phyloP scores from a whole-genome alignment of 2,113 vertebrate species.

The Platycercus adscitus region DNA sequence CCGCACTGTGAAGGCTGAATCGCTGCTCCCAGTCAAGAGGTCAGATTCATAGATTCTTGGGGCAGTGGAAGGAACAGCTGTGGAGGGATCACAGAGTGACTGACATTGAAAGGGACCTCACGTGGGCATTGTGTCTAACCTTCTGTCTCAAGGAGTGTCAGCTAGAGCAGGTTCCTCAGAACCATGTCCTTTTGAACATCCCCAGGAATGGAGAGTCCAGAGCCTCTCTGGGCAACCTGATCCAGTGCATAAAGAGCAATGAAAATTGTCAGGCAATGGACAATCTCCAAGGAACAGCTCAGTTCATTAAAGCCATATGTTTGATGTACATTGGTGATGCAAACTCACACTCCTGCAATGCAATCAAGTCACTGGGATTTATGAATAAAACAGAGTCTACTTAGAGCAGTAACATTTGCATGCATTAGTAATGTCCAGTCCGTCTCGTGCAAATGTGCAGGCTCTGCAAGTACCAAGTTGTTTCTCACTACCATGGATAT shows the following conservation, averaged over 20 bases:
- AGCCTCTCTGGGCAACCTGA: background rate
- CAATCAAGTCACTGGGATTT: background rate
- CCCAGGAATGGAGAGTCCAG: background rate
- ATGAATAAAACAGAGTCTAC: background rate
- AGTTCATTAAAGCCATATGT: background rate
- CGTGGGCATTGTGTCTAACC: background rate
- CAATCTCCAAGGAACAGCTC: background rate
- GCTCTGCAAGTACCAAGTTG: background rate
- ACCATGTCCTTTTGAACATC: background rate
- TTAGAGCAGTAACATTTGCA: background rate
- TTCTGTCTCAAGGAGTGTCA: background rate
- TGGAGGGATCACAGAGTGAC: background rate
- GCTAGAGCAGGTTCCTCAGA: background rate
- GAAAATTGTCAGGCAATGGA: background rate
- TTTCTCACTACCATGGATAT: background rate
- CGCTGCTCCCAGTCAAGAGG: constrained; percentile 14
- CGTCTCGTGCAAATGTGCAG: background rate
- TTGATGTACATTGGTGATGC: background rate
- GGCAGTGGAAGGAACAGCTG: constrained; percentile 59
- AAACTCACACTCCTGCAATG: background rate
- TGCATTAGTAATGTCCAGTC: background rate
- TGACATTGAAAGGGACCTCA: background rate
- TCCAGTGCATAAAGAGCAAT: background rate
- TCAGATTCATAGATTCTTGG: constrained; percentile 60
- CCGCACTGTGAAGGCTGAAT: background rate